Base-by-base conservation (phyloP, 1,140 invertebrate species). In the Trachymyrmex cornetzi region DNA sequence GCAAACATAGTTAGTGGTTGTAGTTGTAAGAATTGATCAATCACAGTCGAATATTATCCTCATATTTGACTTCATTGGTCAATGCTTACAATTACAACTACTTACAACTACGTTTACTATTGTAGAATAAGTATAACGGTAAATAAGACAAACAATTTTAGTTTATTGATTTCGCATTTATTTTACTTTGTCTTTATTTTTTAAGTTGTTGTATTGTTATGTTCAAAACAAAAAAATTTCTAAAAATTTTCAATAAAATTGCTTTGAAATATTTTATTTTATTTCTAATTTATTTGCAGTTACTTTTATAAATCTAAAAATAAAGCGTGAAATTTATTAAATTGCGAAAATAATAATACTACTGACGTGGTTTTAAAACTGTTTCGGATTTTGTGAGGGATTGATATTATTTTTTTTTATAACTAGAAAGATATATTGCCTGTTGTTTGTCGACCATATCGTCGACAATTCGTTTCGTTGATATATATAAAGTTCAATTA, bases 361-460 rank as follows among this genome's bases (percentile, higher is more conserved):
- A 27, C 19, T 44, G 6, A 44, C 16, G 57, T 63, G 38, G 19
- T 16, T 77, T 11, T 64, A 27, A 64, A 77, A 77, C 34, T 64
- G 34, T 27, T 77, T 48, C 19, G 57, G 16, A 64, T 77, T 77
- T 77, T 44, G 24, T 66, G 11, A 48, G 3, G 9, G 12, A 66
- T 79, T 66, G 57, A 24, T 14, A 50, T 63, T 6, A 75, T 38
- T 66, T 79, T 63, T 66, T 66, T 79, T 79, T 34, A 16, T 79
- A 66, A 79, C 63, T 66, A 66, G 44, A 64, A 66, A 66, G 61
- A 79, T 79, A 66, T 48, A 79, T 66, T 22, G 38, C 38, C n/a
- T 6, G 27, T 79, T 48, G 61, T 79, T 79, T 79, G 59, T 63
- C 55, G 38, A 64, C 38, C 44, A 34, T 79, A 64, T 27, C 24